Base-by-base conservation (phyloP, 2,113 vertebrate genomes). In the Eubucco bourcierii region DNA sequence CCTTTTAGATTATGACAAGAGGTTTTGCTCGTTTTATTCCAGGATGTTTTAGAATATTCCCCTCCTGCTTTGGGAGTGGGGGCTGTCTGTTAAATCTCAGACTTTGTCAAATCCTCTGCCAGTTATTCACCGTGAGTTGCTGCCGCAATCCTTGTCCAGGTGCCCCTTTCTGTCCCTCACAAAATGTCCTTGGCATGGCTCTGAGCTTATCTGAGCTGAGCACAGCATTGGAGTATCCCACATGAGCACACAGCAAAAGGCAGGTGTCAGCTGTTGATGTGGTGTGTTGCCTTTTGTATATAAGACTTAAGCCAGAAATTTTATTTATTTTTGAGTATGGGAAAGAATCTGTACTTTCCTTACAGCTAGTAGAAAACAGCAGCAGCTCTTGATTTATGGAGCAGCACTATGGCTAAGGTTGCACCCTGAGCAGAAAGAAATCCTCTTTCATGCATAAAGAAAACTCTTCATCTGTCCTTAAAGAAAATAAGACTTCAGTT, bases 91-190 rank as follows among this genome's bases (percentile, higher is more conserved):
- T 74, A 86, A 87, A 87, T 37, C 24, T 5, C 24, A 52, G 47
- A 23, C 28, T 66, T 90, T 44, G 7, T 41, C 56, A 84, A 59
- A 71, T 56, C 25, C 19, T 53, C 16, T 53, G 25, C 56, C 10
- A 7, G 28, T 68, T 8, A 37, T 83, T 24, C 10, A 9, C 53
- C 33, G 31, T 25, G 61, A 86, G 7, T 39, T 1, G 1, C 25
- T 80, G 24, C 20, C 1, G 1, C 28, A 41, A 44, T 77, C 15
- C 29, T 24, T 5, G 0, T 74, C n/a, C 1, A 1, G 8, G 59
- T 46, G 31, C 28, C 34, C 21, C 19, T 66, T 15, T 5, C 6
- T 0, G 0, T 15, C 29, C 20, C 17, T 80, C 2, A 0, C 67
- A 52, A 23, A 25, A 18, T 25, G 50, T 52, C 33, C 37, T 41